Percentiles rank a stretch among this genome's conserved stretches.
These are phyloP conservation scores for Zosterops pallidus DNA, from an alignment of 2,113 vertebrate species.

Conservation along the genomic window DNA sequence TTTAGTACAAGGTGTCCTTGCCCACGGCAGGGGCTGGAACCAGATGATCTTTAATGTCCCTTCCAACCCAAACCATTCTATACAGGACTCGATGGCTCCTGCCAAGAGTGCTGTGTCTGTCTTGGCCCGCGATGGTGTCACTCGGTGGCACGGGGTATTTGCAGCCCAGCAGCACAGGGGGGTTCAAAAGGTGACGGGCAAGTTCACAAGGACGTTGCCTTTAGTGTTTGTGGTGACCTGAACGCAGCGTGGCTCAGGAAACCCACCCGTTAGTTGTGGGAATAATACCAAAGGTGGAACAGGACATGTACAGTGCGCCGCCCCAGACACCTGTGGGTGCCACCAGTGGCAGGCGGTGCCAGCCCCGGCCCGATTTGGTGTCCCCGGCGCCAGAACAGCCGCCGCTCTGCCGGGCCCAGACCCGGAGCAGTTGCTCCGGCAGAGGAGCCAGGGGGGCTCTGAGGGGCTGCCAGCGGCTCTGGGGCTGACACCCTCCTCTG, in stretches of 20 bases:
- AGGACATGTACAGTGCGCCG: rapidly evolving
- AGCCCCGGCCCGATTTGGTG: rapidly evolving
- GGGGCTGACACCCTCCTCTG: neutral
- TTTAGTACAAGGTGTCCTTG: neutral
- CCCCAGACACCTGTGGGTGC: neutral
- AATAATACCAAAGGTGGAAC: neutral
- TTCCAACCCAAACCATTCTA: neutral
- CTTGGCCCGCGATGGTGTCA: rapidly evolving
- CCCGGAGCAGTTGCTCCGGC: neutral
- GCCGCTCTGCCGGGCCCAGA: neutral
- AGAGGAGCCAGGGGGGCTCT: too few species aligned
- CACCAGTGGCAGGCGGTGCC: neutral
- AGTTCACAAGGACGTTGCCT: rapidly evolving
- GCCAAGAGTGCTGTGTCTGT: rapidly evolving
- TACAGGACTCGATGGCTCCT: too few species aligned
- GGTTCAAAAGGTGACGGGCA: neutral
- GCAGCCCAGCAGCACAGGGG: neutral
- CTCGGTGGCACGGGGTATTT: neutral
- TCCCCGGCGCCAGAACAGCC: neutral
- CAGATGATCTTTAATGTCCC: neutral
- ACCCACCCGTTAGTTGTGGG: rapidly evolving
- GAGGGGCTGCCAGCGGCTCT: neutral
- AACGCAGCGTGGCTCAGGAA: neutral
- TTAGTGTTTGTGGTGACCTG: too few species aligned
- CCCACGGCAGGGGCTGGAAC: neutral